Conservation (phyloP, 2,888 invertebrate genomes). For the Zaprionus lineosus region DNA sequence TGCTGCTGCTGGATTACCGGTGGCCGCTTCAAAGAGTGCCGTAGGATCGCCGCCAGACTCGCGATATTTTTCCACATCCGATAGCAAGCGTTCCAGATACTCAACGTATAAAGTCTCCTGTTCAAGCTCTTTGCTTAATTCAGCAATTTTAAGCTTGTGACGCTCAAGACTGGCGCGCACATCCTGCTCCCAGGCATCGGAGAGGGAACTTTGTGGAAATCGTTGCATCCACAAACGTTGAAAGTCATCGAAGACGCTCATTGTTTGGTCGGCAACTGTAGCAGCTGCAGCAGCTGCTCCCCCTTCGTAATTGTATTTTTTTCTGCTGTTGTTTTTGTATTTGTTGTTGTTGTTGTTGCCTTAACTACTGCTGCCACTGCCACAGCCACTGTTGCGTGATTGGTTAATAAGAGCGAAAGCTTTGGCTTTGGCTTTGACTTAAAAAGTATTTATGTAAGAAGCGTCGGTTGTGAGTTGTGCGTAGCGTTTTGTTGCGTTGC, state of each 20-base stretch:
- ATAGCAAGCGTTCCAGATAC: slow-evolving; percentile 92
- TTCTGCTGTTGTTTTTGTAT: not conserved
- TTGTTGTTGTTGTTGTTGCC: slow-evolving; percentile 21
- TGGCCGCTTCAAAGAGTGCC: slow-evolving; percentile 83
- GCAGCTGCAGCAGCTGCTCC: slow-evolving; percentile 37
- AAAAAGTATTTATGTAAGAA: slow-evolving; percentile 61
- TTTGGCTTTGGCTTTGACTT: slow-evolving; percentile 17
- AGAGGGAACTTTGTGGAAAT: slow-evolving; percentile 94
- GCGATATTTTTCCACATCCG: slow-evolving; percentile 93
- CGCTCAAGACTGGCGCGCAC: slow-evolving; percentile 94
- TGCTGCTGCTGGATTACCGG: slow-evolving; percentile 33
- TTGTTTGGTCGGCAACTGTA: slow-evolving; percentile 65
- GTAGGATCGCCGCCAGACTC: slow-evolving; percentile 83
- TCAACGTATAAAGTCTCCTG: slow-evolving; percentile 96
- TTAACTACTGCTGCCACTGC: not conserved
- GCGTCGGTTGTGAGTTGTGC: slow-evolving; percentile 57
- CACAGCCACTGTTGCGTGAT: slow-evolving; percentile 12
- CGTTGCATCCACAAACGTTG: slow-evolving; percentile 95
- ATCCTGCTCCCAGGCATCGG: slow-evolving; percentile 96
- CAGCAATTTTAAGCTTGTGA: slow-evolving; percentile 93
- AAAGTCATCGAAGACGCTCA: slow-evolving; percentile 95
- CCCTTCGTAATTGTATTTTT: slow-evolving; percentile 3
- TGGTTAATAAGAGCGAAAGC: slow-evolving; percentile 20
- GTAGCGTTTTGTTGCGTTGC: slow-evolving; percentile 41
- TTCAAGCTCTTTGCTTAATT: slow-evolving; percentile 92